phyloP scores from a whole-genome alignment of 2,888 invertebrate genomes.

The Drosophila colorata region DNA sequence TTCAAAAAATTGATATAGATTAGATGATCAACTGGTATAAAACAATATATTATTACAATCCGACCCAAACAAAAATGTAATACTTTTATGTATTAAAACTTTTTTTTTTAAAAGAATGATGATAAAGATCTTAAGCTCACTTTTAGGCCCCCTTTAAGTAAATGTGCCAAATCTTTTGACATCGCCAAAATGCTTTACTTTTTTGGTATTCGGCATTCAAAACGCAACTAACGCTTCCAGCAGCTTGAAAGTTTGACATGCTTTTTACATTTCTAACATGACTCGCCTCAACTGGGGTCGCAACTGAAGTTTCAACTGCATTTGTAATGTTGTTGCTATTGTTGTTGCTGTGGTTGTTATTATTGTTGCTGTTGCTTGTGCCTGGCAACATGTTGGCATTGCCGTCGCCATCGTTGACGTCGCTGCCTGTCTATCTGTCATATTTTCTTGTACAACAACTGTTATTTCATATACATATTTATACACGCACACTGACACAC shows the following conservation, averaged over 20 bases:
- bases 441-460: constrained; percentile 65
- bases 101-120: too few relatives aligned
- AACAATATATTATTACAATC: too few relatives aligned
- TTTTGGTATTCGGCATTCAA: constrained; percentile 58
- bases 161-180: constrained; percentile 28
- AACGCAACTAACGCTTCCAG: constrained; percentile 56
- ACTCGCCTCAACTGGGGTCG: constrained; percentile 43
- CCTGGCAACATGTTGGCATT: constrained; percentile 48
- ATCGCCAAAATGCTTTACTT: constrained; percentile 36
- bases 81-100: too few relatives aligned
- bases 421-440: constrained; percentile 61
- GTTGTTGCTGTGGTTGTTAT: constrained; percentile 4
- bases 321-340: constrained; percentile 13
- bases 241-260: constrained; percentile 74
- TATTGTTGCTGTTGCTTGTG: constrained; percentile 30
- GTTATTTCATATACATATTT: constrained; percentile 37
- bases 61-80: too few relatives aligned
- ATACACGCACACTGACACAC: constrained; percentile 6
- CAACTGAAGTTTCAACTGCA: constrained; percentile 43
- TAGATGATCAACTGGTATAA: too few relatives aligned
- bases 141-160: background rate
- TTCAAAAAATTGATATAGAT: too few relatives aligned
- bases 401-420: constrained; percentile 37
- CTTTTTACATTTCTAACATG: constrained; percentile 74
- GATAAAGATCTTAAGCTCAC: background rate